Conservation (phyloP, 1,140 invertebrate genomes). For the Penaeus japonicus region DNA sequence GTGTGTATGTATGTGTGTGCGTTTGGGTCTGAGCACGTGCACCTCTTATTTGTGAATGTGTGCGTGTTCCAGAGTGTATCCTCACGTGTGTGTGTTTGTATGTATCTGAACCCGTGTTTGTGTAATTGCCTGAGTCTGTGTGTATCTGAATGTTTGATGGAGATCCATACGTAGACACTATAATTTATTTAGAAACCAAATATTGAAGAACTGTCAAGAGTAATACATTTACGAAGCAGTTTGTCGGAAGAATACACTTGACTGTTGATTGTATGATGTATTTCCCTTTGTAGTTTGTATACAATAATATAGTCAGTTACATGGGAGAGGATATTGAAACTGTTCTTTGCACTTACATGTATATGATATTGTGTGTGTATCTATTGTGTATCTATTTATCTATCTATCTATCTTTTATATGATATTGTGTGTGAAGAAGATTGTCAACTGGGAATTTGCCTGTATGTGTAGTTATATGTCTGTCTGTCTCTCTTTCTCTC, state of each 20-base stretch:
- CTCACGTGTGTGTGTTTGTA: background rate
- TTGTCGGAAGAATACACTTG: too few species aligned
- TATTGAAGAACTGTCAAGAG: too few species aligned
- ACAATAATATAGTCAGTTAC: too few species aligned
- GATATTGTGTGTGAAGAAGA: too few species aligned
- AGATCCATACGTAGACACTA: too few species aligned
- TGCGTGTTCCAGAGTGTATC: background rate
- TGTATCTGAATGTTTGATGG: background rate
- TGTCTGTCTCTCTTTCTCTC: background rate
- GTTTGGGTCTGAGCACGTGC: background rate
- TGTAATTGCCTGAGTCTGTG: background rate
- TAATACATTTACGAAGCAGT: too few species aligned
- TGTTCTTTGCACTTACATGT: background rate
- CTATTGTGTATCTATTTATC: background rate
- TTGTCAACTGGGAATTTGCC: background rate
- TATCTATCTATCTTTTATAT: background rate
- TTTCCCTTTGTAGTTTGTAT: too few species aligned
- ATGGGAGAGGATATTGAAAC: too few species aligned
- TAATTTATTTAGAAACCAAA: too few species aligned
- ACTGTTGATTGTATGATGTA: too few species aligned
- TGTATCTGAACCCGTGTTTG: background rate
- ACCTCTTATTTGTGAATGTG: background rate
- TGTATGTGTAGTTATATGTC: too few species aligned
- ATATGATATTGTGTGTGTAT: background rate
- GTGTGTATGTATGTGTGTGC: background rate